Conservation (phyloP, 2,113 vertebrate species). For the Eolophus roseicapilla region DNA sequence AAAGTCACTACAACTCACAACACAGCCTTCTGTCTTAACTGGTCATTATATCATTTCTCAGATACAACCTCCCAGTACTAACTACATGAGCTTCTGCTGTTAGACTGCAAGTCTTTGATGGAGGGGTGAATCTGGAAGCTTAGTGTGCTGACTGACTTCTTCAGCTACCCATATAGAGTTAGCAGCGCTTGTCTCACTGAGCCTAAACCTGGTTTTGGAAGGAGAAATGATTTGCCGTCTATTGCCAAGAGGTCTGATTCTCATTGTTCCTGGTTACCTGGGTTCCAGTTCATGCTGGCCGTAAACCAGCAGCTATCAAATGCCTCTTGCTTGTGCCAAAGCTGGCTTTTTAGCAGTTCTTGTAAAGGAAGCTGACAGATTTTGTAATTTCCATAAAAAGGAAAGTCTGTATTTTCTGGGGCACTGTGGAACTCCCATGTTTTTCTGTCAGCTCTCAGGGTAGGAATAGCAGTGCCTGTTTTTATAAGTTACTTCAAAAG, state of each 20-base stretch:
- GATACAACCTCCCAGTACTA: background rate
- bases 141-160: background rate
- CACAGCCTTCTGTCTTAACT: background rate
- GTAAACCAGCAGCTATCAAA: conserved; percentile 19
- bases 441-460: background rate
- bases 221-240: background rate
- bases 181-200: background rate
- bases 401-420: conserved; percentile 49
- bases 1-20: background rate
- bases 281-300: conserved; percentile 33
- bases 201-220: background rate
- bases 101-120: background rate
- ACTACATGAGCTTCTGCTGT: background rate
- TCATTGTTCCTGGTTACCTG: background rate
- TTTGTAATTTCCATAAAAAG: conserved; percentile 56
- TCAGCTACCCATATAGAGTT: background rate
- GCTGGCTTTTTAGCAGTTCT: conserved; percentile 4
- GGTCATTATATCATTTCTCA: background rate
- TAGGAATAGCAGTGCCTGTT: background rate
- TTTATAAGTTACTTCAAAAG: conserved; percentile 2
- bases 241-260: background rate
- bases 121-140: background rate
- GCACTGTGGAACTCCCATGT: conserved; percentile 1
- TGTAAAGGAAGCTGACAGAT: conserved; percentile 17
- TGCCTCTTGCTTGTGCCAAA: conserved; percentile 22